Evolutionary conservation across 2,113 vertebrate genomes (phyloP), one percentile per base, ranked within the genome.

Genomic region (Nerophis lumbriciformis): DNA sequence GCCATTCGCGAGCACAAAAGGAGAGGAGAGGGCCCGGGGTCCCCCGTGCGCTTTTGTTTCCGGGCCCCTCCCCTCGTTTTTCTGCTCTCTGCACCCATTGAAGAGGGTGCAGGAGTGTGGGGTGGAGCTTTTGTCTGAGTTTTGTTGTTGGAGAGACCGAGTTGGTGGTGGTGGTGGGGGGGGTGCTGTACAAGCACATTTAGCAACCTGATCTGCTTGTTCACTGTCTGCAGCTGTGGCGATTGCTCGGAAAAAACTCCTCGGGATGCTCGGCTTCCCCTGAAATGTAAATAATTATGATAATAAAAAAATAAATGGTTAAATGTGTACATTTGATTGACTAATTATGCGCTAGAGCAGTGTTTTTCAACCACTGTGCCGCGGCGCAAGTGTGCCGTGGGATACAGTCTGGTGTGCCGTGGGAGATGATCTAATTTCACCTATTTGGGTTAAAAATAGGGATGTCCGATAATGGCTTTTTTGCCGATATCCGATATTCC

Each of bases 1-100:
- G 9, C 80, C 72, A 70, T 80, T 90, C 80, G 88, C 76, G 65
- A 21, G 66, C 64, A 88, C 84, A 88, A 89, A 84, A 53, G 28
- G 80, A 76, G 67, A 64, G 44, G 36, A 21, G 53, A 66, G 72
- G 76, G 71, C 63, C 28, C 48, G 65, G 42, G 80, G 81, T 70
- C 80, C 28, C 76, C 71, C 6, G 54, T 69, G 74, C 70, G 84
- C 84, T 69, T 84, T 89, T 87, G 86, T 89, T 19, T 75, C 8
- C 0, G 42, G 37, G 58, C 66, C 78, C 78, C 82, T 69, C 68
- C 76, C 66, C 57, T 68, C 39, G 52, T 66, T 73, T 73, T 44
- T 70, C 79, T 73, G 64, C 81, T 76, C 68, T 79, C 69, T 76
- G 76, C 80, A 16, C 53, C 66, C 71, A 72, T 77, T 83, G 75